Evolutionary conservation across 2,888 invertebrate genomes (phyloP), one percentile per base, ranked within the genome.

Genomic region (Papilio protenor): DNA sequence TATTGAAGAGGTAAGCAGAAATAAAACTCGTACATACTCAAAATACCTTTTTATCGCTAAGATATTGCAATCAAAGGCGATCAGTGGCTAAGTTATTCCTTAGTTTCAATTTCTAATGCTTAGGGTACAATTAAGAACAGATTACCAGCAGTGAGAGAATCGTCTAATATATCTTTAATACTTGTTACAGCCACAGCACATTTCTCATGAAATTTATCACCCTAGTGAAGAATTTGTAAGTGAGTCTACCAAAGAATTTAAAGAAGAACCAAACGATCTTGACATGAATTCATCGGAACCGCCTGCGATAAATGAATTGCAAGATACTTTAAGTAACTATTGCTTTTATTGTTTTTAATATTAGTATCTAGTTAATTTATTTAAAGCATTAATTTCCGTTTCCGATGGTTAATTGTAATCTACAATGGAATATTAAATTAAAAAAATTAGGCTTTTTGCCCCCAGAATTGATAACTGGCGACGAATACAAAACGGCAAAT

Each of bases 1-100:
- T 52, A 70, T 52, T 12, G 77, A 61, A 49, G 70, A 77, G 74
- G 77, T 77, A 52, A 73, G 33, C 27, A 57, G 18, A 64, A 27
- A 16, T 55, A 21, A 55, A 55, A n/a, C n/a, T 55, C 8, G n/a
- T 55, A 10, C 8, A 40, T 40, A 40, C 40, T 40, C 40, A 40
- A 40, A 40, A 40, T 40, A 8, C 8, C 8, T 40, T 40, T 40
- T 40, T 5, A 40, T 40, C 40, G 40, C 40, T 40, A 40, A 40
- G 8, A 40, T 40, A 40, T 40, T 40, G 40, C 40, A 40, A 8
- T 40, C 40, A 40, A 8, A 8, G 40, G 3, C 40, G 0, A 40
- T 8, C 40, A 40, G 5, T 33, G 2, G 33, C 33, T 33, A 40
- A 40, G 40, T 5, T 5, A 40, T 40, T 8, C 0, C 40, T 40